phyloP scores from a whole-genome alignment of 2,113 vertebrate genomes.

The Nycticryphes semicollaris region DNA sequence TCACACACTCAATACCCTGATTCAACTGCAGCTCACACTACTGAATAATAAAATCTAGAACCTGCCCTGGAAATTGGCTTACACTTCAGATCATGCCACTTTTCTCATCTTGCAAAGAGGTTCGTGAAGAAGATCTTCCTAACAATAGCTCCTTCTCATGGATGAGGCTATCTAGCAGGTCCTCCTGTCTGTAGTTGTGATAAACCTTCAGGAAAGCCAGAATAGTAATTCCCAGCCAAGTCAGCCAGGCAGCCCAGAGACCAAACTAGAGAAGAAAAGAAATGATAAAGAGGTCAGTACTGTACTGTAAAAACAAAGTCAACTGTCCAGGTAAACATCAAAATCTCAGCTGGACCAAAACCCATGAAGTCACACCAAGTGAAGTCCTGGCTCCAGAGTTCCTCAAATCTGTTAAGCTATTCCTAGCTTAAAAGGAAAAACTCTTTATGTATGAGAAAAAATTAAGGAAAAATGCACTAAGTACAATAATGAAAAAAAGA shows the following conservation, averaged over 20 bases:
- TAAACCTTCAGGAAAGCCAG: slow-evolving; percentile 96
- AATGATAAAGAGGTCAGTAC: background rate
- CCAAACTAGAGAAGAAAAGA: slow-evolving; percentile 81
- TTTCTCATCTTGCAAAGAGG: slow-evolving; percentile 81
- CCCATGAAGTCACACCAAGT: background rate
- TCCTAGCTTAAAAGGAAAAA: background rate
- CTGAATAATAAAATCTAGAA: slow-evolving; percentile 27
- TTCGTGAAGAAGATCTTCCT: slow-evolving; percentile 79
- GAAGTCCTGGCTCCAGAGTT: background rate
- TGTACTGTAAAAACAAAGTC: background rate
- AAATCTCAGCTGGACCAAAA: background rate
- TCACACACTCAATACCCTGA: background rate
- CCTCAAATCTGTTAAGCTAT: background rate
- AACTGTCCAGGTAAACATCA: background rate
- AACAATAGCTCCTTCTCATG: slow-evolving; percentile 96
- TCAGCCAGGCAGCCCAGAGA: slow-evolving; percentile 95
- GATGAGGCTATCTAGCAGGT: slow-evolving; percentile 91
- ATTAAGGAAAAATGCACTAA: background rate
- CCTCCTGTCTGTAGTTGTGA: slow-evolving; percentile 93
- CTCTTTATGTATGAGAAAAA: background rate
- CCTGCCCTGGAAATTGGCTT: background rate
- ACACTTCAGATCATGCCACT: slow-evolving; percentile 85
- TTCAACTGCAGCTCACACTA: background rate
- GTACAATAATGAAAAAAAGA: background rate
- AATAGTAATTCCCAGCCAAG: slow-evolving; percentile 89